These are phyloP conservation scores for Eupsilia transversa DNA, from an alignment of 2,888 invertebrate genomes.

Conservation along the genomic window DNA sequence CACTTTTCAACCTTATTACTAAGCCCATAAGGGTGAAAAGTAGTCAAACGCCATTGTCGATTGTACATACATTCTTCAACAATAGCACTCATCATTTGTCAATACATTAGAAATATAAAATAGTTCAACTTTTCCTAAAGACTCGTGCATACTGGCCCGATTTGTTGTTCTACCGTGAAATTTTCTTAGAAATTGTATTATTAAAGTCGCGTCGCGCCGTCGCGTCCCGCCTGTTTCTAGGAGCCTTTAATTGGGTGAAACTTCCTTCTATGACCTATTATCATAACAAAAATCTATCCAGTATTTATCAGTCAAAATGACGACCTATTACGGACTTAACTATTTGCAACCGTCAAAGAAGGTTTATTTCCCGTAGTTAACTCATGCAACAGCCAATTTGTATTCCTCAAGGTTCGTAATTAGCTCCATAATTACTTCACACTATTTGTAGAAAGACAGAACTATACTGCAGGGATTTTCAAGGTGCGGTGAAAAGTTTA, in stretches of 20 bases:
- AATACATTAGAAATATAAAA: not conserved
- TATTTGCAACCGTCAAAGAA: not conserved
- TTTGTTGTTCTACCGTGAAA: no score
- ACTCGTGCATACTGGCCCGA: no score
- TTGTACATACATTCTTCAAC: not conserved
- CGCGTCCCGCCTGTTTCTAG: no score
- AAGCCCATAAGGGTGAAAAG: not conserved
- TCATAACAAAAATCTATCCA: not conserved
- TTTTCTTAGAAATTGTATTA: no score
- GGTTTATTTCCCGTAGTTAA: slow-evolving; percentile 13
- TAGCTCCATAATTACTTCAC: slow-evolving; percentile 20
- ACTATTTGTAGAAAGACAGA: slow-evolving; percentile 4
- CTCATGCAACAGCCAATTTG: slow-evolving; percentile 19
- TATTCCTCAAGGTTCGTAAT: slow-evolving; percentile 16
- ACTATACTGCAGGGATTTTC: not conserved
- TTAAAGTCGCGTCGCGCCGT: no score
- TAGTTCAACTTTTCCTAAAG: not conserved
- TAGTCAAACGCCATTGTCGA: not conserved
- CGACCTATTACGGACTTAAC: not conserved
- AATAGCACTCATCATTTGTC: not conserved
- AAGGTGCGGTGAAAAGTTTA: not conserved
- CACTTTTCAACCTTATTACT: not conserved
- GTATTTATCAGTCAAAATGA: not conserved
- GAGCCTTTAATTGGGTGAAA: not conserved
- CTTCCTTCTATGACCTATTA: not conserved